These are phyloP conservation scores for Temnothorax unifasciatus DNA, from an alignment of 2,888 invertebrate species.

Conservation along the genomic window DNA sequence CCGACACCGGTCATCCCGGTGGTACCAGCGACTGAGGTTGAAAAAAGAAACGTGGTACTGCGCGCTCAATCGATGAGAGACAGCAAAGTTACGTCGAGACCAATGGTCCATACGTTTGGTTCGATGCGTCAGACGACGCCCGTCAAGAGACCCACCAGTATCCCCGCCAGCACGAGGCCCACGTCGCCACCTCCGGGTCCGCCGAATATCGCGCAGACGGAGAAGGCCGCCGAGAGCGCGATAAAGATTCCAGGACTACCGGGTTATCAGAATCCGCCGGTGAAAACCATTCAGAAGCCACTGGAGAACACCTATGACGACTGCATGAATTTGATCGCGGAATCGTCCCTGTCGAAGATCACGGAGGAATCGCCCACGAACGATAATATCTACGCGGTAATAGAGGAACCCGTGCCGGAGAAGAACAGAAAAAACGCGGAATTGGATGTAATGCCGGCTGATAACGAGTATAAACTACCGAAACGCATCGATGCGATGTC, in stretches of 20 bases:
- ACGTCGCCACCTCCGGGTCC: conserved; percentile 93
- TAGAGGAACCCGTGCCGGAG: conserved; percentile 91
- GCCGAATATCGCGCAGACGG: conserved; percentile 85
- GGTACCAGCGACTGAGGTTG: conserved; percentile 87
- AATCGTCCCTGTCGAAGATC: conserved; percentile 89
- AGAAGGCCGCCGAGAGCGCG: conserved; percentile 75
- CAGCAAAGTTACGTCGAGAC: conserved; percentile 87
- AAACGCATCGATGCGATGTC: conserved; percentile 87
- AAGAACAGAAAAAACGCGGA: conserved; percentile 74
- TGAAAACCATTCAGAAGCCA: conserved; percentile 74
- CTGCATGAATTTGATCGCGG: conserved; percentile 90
- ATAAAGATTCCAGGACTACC: conserved; percentile 87
- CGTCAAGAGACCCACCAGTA: conserved; percentile 91
- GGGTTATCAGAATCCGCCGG: conserved; percentile 88
- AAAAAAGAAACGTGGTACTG: conserved; percentile 89
- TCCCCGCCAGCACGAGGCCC: conserved; percentile 90
- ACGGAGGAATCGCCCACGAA: conserved; percentile 88
- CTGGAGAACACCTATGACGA: conserved; percentile 91
- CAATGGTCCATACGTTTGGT: conserved; percentile 92
- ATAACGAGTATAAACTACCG: conserved; percentile 86
- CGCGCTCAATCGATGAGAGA: conserved; percentile 94
- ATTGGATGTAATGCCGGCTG: conserved; percentile 81
- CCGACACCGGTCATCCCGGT: conserved; percentile 89
- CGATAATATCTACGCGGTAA: conserved; percentile 95
- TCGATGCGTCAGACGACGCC: conserved; percentile 92